Percentiles rank a stretch among this genome's conserved stretches.
Evolutionary conservation across 1,140 invertebrate species (phyloP).

Genomic region (Drosophila rufa): DNA sequence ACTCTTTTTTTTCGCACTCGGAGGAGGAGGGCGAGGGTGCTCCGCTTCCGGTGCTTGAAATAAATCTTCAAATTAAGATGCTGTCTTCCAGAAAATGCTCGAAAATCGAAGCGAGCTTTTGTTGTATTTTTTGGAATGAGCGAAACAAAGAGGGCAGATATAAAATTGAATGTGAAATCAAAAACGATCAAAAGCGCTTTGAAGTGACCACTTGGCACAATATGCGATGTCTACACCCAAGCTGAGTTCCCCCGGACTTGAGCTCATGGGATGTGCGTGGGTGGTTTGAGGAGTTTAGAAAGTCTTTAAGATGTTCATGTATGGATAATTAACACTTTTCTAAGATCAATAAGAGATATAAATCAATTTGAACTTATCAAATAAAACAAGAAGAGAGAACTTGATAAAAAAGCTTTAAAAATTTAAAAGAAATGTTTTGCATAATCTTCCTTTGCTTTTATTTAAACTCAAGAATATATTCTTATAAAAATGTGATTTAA

Average conservation of each 20-base stretch:
- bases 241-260: conserved; percentile 31
- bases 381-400: not conserved
- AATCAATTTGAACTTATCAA: too few relatives aligned
- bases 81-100: conserved; percentile 71
- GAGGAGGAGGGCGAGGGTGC: conserved; percentile 5
- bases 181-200: conserved; percentile 78
- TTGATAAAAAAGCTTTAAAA: not conserved
- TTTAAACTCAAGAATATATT: not conserved
- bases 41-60: conserved; percentile 77
- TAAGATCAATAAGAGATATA: not conserved
- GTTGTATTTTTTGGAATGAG: conserved; percentile 50
- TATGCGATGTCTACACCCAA: conserved; percentile 66
- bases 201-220: conserved; percentile 80
- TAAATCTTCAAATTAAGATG: conserved; percentile 81
- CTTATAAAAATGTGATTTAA: not conserved
- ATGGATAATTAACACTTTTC: not conserved
- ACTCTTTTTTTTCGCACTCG: conserved; percentile 38
- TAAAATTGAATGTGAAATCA: conserved; percentile 67
- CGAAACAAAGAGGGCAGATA: conserved; percentile 52
- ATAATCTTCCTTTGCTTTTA: not conserved
- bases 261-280: conserved; percentile 26
- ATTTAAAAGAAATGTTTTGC: not conserved
- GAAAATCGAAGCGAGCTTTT: conserved; percentile 77
- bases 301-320: not conserved
- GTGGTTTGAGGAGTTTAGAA: conserved; percentile 38